Percentiles rank a stretch among this genome's conserved stretches.
Conservation (phyloP, 2,797 vertebrate genomes). For the Coracias cyanogaster region DNA sequence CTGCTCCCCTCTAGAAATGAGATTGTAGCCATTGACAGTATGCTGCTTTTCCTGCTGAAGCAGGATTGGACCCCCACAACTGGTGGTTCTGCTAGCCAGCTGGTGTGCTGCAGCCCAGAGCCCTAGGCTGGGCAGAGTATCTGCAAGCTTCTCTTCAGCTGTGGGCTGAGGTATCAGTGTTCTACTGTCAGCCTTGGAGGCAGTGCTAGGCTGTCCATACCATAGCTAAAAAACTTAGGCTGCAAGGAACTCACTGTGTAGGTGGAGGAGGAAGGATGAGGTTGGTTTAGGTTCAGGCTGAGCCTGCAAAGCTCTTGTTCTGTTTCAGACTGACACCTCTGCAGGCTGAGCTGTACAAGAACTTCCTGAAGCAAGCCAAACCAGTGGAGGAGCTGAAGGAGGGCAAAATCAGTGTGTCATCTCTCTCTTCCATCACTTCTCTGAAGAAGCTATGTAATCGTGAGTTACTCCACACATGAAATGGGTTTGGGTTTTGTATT, state of each 20-base stretch:
- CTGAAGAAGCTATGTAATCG: conserved; percentile 98
- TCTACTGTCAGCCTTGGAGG: not conserved
- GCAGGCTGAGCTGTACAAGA: conserved; percentile 91
- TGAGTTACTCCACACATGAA: conserved; percentile 77
- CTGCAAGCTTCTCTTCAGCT: not conserved
- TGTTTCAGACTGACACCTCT: conserved; percentile 89
- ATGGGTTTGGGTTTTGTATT: not conserved
- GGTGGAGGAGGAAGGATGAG: not conserved
- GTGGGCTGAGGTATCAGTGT: not conserved
- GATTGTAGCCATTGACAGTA: not conserved
- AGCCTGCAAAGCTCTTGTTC: not conserved
- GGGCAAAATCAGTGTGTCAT: conserved; percentile 91
- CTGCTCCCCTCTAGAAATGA: not conserved
- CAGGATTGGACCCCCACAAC: not conserved
- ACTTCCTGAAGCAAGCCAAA: conserved; percentile 91
- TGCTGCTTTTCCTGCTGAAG: not conserved
- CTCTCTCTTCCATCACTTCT: conserved; percentile 95
- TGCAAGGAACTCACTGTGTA: not conserved
- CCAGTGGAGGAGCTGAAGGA: conserved; percentile 88
- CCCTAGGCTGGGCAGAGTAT: not conserved
- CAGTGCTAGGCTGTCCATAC: not conserved
- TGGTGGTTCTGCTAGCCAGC: not conserved
- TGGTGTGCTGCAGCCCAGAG: not conserved
- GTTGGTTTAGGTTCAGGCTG: not conserved
- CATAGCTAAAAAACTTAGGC: not conserved